Conservation (phyloP, 2,797 vertebrate species). For the Euphonia xanthogaster region DNA sequence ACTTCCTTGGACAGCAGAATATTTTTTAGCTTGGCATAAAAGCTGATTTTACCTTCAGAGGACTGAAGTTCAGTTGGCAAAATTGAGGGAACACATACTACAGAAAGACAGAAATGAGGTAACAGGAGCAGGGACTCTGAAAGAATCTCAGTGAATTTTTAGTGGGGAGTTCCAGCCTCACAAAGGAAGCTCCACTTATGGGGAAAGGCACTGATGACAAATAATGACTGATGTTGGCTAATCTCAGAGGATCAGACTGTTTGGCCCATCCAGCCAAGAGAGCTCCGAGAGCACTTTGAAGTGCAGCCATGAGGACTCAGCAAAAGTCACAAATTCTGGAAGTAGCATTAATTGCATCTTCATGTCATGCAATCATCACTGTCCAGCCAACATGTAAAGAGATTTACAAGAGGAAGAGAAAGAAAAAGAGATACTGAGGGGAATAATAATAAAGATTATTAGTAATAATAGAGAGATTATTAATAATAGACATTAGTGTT, state of each 20-base stretch:
- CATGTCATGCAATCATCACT: neutral
- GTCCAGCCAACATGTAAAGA: neutral
- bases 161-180: neutral
- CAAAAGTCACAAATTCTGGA: neutral
- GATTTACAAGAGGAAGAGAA: neutral
- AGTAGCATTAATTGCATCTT: neutral
- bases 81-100: neutral
- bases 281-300: neutral
- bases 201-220: neutral
- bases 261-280: neutral
- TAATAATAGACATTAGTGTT: neutral
- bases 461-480: neutral
- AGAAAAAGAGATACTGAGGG: neutral
- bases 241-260: neutral
- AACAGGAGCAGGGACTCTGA: neutral
- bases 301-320: neutral
- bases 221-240: neutral
- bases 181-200: neutral
- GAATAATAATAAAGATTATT: neutral
- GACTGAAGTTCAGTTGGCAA: neutral
- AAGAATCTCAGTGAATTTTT: neutral
- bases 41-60: neutral
- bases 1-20: neutral
- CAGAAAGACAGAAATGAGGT: neutral
- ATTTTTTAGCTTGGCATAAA: neutral